Base-by-base conservation (phyloP, 2,888 invertebrate genomes). In the Heliconius erato region DNA sequence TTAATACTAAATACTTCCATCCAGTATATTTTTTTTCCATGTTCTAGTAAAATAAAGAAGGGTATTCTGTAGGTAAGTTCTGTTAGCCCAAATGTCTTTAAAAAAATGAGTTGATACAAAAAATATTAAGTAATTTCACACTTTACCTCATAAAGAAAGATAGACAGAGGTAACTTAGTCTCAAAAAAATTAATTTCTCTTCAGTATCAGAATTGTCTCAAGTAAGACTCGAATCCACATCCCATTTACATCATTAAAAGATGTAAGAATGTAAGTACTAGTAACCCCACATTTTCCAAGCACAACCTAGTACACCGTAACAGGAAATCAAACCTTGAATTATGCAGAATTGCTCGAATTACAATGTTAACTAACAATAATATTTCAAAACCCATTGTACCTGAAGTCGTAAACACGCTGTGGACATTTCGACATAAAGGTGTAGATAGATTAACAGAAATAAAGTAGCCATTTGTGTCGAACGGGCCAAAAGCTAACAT, bases 181-280 rank as follows among this genome's bases (percentile, higher is more conserved):
- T 28, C 28, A 28, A 28, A 49, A 49, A 14, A 49, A 0, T 49
- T 3, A 49, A 49, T 49, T 23, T 23, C 23, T 23, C 9, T 9
- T 9, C 23, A 54, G 40, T 40, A 54, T 7, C 7, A 54, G 23
- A 54, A 54, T 23, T 54, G 54, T 7, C 54, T 54, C 54, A 7
- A 54, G 7, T 23, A 0, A 54, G 6, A 54, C 0, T 54, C 54
- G 54, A 54, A 54, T 7, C 23, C 19, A 23, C 54, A 54, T 54
- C 23, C 19, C 7, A 23, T 23, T 2, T 54, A 54, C 7, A 54
- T 2, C 2, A 54, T 3, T 54, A 54, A 23, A 54, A 11, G 40
- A 40, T 35, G 35, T 19, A 54, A 35, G 9, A 35, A 35, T 40
- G 9, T 65, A 92, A 91, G 87, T 87, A 89, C 89, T 85, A 86